Base-by-base conservation (phyloP, 2,113 vertebrate species). In the Albula glossodonta region DNA sequence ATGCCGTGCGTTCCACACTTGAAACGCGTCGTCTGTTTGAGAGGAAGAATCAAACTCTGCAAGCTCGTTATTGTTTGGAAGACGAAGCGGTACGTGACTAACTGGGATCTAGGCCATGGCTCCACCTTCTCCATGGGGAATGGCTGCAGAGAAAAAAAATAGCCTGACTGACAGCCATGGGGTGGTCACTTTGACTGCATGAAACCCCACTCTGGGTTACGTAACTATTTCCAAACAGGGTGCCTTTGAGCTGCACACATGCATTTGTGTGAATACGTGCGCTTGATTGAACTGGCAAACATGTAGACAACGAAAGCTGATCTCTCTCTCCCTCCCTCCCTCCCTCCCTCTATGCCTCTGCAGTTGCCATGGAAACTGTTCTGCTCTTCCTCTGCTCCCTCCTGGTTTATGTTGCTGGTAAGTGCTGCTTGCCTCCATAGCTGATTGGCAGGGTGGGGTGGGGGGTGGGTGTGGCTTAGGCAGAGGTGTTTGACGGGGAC, bases 301-400 rank as follows among this genome's bases (percentile, higher is more conserved):
- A 83, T 85, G 52, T 79, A 81, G 85, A 51, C 85, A 50, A 82
- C 83, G 83, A 84, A 89, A 85, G 86, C 84, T 78, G 13, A 85
- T 86, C 51, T 89, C 56, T 85, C 8, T 15, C 2, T 82, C 85
- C 85, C 53, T 87, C 70, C 81, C 63, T 63, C 52, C 51, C n/a
- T 79, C 15, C 3, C 3, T 51, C 86, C 70, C 66, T 79, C 78
- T 81, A 63, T 84, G 15, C 87, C 74, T 90, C 86, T 92, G 1
- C 94, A 98, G 98, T 92, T 78, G 90, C 96, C 96, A 99, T 99
- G 98, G 98, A 97, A 94, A 94, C 95, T 63, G 90, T 52, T 90
- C 93, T 98, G 91, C 90, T 98, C 91, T 92, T 97, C 88, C 94
- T 99, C 52, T 97, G 96, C 88, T 96, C 97, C 53, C 94, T 97